Conservation (phyloP, 2,797 vertebrate species). For the Bradypodion pumilum region DNA sequence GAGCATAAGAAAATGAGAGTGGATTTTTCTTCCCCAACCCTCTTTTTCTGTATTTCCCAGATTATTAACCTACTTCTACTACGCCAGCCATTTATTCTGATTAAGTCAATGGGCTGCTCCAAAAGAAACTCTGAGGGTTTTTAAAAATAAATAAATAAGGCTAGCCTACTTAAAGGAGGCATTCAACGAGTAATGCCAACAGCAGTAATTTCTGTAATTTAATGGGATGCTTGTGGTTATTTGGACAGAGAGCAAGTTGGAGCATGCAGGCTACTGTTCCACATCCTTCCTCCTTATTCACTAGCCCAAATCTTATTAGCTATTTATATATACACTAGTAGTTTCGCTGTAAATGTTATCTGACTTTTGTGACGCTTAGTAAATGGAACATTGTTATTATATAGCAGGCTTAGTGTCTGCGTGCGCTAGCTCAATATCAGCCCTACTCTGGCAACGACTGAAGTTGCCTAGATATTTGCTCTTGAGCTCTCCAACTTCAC, state of each 20-base stretch:
- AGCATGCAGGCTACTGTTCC: background rate
- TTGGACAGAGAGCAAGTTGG: background rate
- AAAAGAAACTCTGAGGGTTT: background rate
- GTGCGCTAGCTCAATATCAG: conserved; percentile 1
- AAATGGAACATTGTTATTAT: background rate
- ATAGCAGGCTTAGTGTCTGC: background rate
- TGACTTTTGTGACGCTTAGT: background rate
- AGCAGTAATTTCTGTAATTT: conserved; percentile 19
- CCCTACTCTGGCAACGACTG: background rate
- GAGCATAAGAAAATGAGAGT: background rate
- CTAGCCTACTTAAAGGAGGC: background rate
- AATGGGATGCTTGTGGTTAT: background rate
- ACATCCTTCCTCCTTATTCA: background rate
- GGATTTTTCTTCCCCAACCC: background rate
- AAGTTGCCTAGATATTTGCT: conserved; percentile 24
- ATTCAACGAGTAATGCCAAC: background rate
- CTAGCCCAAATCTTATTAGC: background rate
- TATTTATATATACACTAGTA: background rate
- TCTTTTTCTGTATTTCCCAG: background rate
- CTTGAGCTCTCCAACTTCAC: background rate
- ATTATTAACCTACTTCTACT: background rate
- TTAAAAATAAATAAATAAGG: background rate
- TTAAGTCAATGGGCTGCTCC: background rate
- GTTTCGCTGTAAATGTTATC: background rate
- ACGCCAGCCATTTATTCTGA: background rate